Base-by-base conservation (phyloP, 2,888 invertebrate genomes). In the Carcina quercana region DNA sequence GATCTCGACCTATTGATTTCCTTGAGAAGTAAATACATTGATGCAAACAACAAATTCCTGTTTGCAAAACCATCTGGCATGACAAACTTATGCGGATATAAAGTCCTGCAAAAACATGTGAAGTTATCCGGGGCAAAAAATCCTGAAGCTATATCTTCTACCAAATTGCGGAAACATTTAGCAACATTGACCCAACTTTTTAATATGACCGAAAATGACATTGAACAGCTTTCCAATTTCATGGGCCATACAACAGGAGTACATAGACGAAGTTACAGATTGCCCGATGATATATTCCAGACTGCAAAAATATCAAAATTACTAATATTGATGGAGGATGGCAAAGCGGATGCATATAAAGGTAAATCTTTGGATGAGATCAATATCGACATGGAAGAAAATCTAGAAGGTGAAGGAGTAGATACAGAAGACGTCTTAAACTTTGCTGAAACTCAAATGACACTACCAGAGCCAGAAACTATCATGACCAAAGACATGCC, bases 181-280 rank as follows among this genome's bases (percentile, higher is more conserved):
- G 42, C 47, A n/a, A 49, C 47, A 49, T 50, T 57, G 24, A 39
- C 55, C 28, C 55, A 58, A 40, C 31, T 58, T 6, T 54, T 55
- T 28, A 47, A 34, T 27, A 52, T 53, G 49, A 35, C 46, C 25
- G 52, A 57, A 41, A 49, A 40, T 38, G 53, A 58, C 27, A 43
- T 52, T 34, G 56, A 58, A 26, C 58, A 58, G 34, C 34, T 56
- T 8, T 47, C 51, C 25, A 45, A 43, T 26, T 54, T 53, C 15
- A 50, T 52, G 47, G 47, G 40, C 28, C 42, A 46, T 27, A 43
- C 42, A 1, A 17, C 15, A 11, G 27, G 11, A 10, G 32, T 36
- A 2, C 47, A 45, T 28, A 38, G 34, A 32, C 13, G 42, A 21
- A 32, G 34, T 32, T 39, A 39, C 17, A 38, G 41, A 13, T 28